These are phyloP conservation scores for Enchytraeus crypticus DNA, from an alignment of 2,888 invertebrate genomes.

Conservation along the genomic window DNA sequence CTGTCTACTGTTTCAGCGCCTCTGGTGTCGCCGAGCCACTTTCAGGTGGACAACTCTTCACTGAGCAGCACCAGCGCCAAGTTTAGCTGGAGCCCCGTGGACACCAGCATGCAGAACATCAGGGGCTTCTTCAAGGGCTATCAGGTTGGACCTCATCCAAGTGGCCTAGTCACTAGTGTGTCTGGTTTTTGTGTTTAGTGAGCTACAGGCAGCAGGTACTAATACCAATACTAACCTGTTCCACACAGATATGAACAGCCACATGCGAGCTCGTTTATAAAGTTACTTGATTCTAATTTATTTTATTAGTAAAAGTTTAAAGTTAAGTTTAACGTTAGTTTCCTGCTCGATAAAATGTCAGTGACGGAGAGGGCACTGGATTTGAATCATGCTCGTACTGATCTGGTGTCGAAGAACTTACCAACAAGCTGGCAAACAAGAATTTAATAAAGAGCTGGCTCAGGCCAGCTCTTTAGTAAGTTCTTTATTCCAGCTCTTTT, in stretches of 20 bases:
- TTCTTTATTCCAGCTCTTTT: too few species aligned
- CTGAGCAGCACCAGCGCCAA: constrained; percentile 73
- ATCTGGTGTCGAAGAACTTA: too few species aligned
- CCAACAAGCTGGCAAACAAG: too few species aligned
- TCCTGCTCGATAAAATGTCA: too few species aligned
- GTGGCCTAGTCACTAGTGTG: neutral
- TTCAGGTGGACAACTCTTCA: constrained; percentile 53
- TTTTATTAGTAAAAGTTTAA: too few species aligned
- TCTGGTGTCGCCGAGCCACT: constrained; percentile 31
- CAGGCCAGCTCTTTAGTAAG: too few species aligned
- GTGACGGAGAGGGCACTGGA: too few species aligned
- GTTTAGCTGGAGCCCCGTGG: constrained; percentile 80
- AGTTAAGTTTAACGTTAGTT: too few species aligned
- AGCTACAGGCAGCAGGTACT: neutral
- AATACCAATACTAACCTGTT: neutral
- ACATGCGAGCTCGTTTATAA: too few species aligned
- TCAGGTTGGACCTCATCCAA: constrained; percentile 55
- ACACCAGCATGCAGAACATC: constrained; percentile 50
- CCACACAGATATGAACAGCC: neutral
- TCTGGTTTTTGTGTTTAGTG: neutral
- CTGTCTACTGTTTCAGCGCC: constrained; percentile 30
- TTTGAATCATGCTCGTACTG: too few species aligned
- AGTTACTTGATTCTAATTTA: too few species aligned
- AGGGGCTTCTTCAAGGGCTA: constrained; percentile 91
- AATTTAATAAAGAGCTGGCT: too few species aligned